Evolutionary conservation across 1,140 invertebrate species (phyloP), one percentile per base, ranked within the genome.

Genomic region (Apis florea): DNA sequence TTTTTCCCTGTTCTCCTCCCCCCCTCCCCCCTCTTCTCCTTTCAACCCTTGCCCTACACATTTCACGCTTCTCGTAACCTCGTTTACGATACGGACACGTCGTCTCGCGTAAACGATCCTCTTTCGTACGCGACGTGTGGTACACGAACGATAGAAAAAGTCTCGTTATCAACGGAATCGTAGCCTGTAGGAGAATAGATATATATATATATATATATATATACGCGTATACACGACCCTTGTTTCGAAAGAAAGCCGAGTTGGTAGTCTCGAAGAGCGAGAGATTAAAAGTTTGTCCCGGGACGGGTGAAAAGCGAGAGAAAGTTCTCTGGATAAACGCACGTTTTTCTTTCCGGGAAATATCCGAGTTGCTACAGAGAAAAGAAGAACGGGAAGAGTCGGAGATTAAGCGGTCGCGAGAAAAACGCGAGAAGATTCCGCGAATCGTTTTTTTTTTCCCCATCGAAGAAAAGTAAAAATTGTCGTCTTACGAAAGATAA

Each of bases 31-130:
- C 58, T 15, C 6, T n/a, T 10, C 13, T 13, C 21, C 51, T 53
- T 54, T 66, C 40, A 1, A 5, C 64, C 51, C 9, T 10, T 19
- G 26, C 8, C n/a, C 24, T 4, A 5, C 31, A 19, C 59, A 19
- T 31, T 64, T 63, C 54, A 54, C 63, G 59, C 71, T 15, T 17
- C 56, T 59, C 59, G 21, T 75, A 56, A 69, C 49, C 63, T 68
- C 72, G 72, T 86, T 83, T 83, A 63, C 68, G 59, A 70, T 58
- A 63, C 47, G 59, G 73, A 63, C 73, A 1, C 26, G 71, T 76
- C 26, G 58, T 53, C 49, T 31, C 58, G 61, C 17, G 47, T 64
- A 26, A 77, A 68, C 75, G 63, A 58, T n/a, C 64, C 49, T n/a
- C 24, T 75, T 53, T 64, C 26, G 26, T 53, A 8, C 40, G 40